Evolutionary conservation across 2,888 invertebrate genomes (phyloP).

Genomic region (Drosophila leonis): DNA sequence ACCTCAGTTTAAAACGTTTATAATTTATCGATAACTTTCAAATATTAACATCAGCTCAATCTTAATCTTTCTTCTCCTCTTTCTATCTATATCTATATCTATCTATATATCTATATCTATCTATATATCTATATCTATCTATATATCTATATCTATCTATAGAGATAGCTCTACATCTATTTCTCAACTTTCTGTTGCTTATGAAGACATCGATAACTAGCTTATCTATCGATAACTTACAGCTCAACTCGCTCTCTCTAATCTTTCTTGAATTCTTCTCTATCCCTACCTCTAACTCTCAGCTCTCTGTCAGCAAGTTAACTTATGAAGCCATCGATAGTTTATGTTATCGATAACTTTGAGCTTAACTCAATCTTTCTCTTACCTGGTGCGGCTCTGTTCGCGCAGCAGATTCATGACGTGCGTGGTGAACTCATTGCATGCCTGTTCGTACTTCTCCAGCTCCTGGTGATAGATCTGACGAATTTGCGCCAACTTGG

Average conservation of each 20-base stretch:
- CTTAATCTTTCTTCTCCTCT: no score
- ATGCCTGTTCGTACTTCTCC: constrained; percentile 99
- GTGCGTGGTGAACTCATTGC: constrained; percentile 99
- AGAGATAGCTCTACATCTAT: no score
- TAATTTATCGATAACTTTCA: no score
- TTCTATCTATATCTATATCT: no score
- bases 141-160: no score
- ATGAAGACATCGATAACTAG: no score
- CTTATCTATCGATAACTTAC: no score
- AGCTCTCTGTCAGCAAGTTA: not conserved
- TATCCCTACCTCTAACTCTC: not conserved
- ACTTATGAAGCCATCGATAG: not conserved
- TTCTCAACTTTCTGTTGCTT: not conserved
- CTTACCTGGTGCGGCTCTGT: constrained; percentile 94
- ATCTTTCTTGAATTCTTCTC: not conserved
- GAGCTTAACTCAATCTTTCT: not conserved
- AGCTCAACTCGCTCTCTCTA: not conserved
- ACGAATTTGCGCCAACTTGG: constrained; percentile 98
- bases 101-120: no score
- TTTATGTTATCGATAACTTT: constrained; percentile 1
- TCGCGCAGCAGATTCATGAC: constrained; percentile 98
- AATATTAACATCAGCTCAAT: no score
- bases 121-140: no score
- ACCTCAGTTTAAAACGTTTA: no score
- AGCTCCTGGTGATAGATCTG: constrained; percentile 99